Evolutionary conservation across 2,113 vertebrate species (phyloP), one percentile per base, ranked within the genome.

Genomic region (Pheucticus melanocephalus): DNA sequence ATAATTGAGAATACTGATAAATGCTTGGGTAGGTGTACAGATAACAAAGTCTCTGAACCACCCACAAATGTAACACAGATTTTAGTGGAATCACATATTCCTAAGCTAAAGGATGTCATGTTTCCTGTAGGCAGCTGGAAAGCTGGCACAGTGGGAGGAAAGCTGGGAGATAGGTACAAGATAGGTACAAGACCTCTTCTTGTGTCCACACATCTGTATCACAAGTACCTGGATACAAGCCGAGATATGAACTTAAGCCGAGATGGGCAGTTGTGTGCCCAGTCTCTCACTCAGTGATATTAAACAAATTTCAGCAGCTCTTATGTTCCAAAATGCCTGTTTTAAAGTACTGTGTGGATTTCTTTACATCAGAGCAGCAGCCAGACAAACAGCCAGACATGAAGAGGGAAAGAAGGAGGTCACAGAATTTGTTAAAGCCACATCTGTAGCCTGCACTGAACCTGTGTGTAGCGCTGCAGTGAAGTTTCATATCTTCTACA

Each of bases 191-290:
- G 31, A 63, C 47, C 27, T 65, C 18, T 45, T 72, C 35, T 68
- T 7, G 1, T n/a, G 42, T 84, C 31, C 2, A 1, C 5, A 4
- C 15, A n/a, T 59, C 42, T 9, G 1, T 33, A 7, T 60, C 2
- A 1, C 37, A 60, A 30, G 15, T 35, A 27, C 30, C 35, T 45
- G 53, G 64, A 72, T 21, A 28, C 11, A 51, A 60, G 21, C 40
- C 2, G 2, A 33, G 18, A 56, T 10, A 23, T 23, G 24, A 56
- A 51, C 10, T 65, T 47, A n/a, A 42, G 37, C 23, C 3, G 3
- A 64, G 40, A 33, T 37, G 19, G 19, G 14, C 7, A 39, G 5
- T 13, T 65, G 20, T 24, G 2, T 54, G 61, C 37, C 15, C 30
- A 14, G 39, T 37, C 48, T 79, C 47, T 66, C 39, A 12, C 57